A percentile compares a stretch with the other conserved stretches of the same genome.
phyloP scores from a whole-genome alignment of 2,113 vertebrate genomes.

The Clupea harengus region DNA sequence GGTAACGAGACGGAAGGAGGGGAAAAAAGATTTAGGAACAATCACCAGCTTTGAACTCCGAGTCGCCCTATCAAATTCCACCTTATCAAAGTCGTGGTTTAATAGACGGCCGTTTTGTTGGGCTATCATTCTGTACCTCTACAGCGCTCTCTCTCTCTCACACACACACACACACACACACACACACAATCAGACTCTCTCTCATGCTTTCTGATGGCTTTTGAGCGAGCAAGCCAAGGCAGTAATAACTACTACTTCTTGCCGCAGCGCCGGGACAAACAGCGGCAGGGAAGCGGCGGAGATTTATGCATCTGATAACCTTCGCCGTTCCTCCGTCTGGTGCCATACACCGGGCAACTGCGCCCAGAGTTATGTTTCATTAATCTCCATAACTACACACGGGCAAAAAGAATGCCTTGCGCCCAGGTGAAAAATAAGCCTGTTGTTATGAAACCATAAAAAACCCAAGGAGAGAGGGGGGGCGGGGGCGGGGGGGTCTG shows the following conservation, averaged over 20 bases:
- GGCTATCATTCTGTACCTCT: constrained; percentile 11
- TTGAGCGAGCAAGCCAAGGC: constrained; percentile 32
- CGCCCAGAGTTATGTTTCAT: constrained; percentile 67
- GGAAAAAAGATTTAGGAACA: constrained; percentile 56
- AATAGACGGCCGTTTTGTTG: constrained; percentile 45
- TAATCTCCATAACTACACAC: constrained; percentile 64
- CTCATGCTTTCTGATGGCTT: constrained; percentile 43
- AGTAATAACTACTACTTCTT: background rate
- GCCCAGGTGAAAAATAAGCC: constrained; percentile 66
- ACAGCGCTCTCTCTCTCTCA: background rate
- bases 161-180: background rate
- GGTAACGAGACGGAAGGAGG: constrained; percentile 35
- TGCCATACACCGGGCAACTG: constrained; percentile 60
- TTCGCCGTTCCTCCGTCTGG: constrained; percentile 66
- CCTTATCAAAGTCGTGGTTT: constrained; percentile 56
- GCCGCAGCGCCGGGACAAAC: constrained; percentile 61
- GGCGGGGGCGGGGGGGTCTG: constrained; percentile 28
- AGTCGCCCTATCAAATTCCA: constrained; percentile 56
- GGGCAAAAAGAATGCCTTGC: constrained; percentile 65
- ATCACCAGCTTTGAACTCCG: constrained; percentile 58
- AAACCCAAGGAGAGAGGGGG: constrained; percentile 42
- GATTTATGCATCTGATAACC: constrained; percentile 74
- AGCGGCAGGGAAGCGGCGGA: constrained; percentile 51
- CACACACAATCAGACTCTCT: background rate
- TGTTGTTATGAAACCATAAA: constrained; percentile 70